Conservation (phyloP, 2,888 invertebrate genomes). For the Cordilura impudica region DNA sequence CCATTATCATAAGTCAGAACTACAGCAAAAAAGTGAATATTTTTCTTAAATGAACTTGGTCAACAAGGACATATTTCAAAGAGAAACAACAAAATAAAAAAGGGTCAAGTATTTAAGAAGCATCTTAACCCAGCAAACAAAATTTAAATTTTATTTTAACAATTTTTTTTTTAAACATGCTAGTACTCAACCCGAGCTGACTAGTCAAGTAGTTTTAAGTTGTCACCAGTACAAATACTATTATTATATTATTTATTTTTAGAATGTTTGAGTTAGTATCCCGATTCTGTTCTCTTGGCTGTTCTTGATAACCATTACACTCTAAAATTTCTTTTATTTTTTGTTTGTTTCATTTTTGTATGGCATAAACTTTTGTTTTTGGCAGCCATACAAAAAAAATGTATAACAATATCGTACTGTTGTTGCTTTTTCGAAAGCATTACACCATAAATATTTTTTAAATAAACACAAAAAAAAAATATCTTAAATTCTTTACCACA, state of each 20-base stretch:
- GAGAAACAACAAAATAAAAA: constrained; percentile 17
- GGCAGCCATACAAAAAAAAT: constrained; percentile 49
- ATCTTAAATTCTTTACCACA: constrained; percentile 51
- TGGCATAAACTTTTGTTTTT: constrained; percentile 57
- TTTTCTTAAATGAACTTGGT: constrained; percentile 51
- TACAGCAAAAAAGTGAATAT: constrained; percentile 35
- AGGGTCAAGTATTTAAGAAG: constrained; percentile 37
- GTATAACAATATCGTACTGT: constrained; percentile 3
- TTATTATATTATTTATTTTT: no score
- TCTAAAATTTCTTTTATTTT: constrained; percentile 17
- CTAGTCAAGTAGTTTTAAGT: no score
- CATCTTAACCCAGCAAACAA: constrained; percentile 21
- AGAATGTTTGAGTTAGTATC: not conserved
- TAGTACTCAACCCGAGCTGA: no score
- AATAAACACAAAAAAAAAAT: constrained; percentile 25
- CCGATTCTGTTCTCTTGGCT: constrained; percentile 36
- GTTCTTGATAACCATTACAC: constrained; percentile 26
- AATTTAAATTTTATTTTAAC: no score
- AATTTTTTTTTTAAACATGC: no score
- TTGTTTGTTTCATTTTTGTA: constrained; percentile 34
- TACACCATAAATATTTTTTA: constrained; percentile 48
- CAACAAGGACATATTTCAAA: constrained; percentile 48
- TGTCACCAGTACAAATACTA: no score
- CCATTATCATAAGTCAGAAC: constrained; percentile 58
- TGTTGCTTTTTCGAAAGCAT: constrained; percentile 35